These are phyloP conservation scores for Harpegnathos saltator DNA, from an alignment of 1,140 invertebrate genomes.

Conservation along the genomic window DNA sequence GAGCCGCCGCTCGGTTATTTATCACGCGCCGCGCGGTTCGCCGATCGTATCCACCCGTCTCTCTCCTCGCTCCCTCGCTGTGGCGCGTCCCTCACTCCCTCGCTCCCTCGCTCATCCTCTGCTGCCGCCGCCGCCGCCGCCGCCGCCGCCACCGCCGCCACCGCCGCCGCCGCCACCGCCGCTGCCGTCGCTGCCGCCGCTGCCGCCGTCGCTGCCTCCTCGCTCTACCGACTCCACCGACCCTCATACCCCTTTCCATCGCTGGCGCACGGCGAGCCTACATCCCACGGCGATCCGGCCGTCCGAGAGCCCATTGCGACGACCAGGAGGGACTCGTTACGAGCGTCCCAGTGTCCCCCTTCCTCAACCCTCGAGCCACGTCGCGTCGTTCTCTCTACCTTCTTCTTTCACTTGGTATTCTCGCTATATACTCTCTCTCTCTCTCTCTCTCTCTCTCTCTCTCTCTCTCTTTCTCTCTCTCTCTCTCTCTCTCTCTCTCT, in stretches of 20 bases:
- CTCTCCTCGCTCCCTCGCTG: conserved; percentile 57
- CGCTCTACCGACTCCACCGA: conserved; percentile 38
- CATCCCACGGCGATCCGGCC: conserved; percentile 68
- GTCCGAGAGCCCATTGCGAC: conserved; percentile 69
- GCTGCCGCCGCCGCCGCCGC: conserved; percentile 6
- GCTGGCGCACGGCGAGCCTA: conserved; percentile 45
- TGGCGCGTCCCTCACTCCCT: conserved; percentile 24
- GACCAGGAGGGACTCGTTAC: conserved; percentile 77
- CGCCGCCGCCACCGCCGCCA: conserved; percentile 34
- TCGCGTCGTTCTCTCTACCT: conserved; percentile 45
- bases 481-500: conserved; percentile 6
- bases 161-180: conserved; percentile 4
- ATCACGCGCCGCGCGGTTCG: conserved; percentile 80
- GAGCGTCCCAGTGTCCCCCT: conserved; percentile 71
- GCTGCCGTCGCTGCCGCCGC: too few relatives aligned
- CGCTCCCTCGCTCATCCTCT: background rate
- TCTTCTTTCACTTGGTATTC: conserved; percentile 40
- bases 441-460: background rate
- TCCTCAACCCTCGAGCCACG: conserved; percentile 44
- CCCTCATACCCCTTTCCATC: conserved; percentile 54
- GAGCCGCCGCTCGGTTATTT: conserved; percentile 80
- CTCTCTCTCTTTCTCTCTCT: background rate
- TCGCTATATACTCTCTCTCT: background rate
- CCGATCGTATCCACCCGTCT: conserved; percentile 77
- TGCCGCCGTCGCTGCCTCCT: conserved; percentile 19